Evolutionary conservation across 2,888 invertebrate species (phyloP), one percentile per base, ranked within the genome.

Genomic region (Aplocera efformata): DNA sequence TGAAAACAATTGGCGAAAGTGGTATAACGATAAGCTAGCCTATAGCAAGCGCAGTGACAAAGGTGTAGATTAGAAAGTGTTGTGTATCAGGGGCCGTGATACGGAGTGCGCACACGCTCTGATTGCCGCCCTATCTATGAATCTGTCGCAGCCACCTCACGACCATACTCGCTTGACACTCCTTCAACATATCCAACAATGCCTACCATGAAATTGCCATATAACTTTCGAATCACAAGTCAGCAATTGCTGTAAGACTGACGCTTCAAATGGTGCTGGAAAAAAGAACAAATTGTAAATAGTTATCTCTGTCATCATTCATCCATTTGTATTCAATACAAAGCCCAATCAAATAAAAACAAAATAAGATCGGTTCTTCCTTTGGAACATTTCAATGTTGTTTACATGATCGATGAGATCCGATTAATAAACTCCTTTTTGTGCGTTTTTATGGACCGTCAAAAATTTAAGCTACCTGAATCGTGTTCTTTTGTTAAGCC

Each of bases 1-100:
- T 85, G 83, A 84, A 86, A 85, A 86, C 88, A 86, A 86, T 86
- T 76, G 84, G 88, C 84, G 88, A 88, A 88, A 88, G 86, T 71
- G 72, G 67, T 72, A 73, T 76, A 76, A 73, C 58, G 62, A 66
- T 69, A 72, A 77, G 78, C 78, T 81, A 76, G 72, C 79, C 84
- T 82, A 85, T 83, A 79, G 75, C 68, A 69, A 72, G 70, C 72
- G 68, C 69, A 78, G 79, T 84, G 86, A 88, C 88, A 85, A 86
- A 84, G 79, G 72, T 80, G 77, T 72, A 84, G 84, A 85, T 85
- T 88, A 88, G 86, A 88, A 88, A 88, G 88, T 85, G 80, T 78
- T 78, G 79, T 79, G 66, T 84, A 82, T 83, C 78, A 76, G 78
- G 74, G 82, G 68, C 79, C 72, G 74, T 78, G 79, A 79, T 81